Evolutionary conservation across 1,140 invertebrate species (phyloP).

Genomic region (Heliconius hewitsoni): DNA sequence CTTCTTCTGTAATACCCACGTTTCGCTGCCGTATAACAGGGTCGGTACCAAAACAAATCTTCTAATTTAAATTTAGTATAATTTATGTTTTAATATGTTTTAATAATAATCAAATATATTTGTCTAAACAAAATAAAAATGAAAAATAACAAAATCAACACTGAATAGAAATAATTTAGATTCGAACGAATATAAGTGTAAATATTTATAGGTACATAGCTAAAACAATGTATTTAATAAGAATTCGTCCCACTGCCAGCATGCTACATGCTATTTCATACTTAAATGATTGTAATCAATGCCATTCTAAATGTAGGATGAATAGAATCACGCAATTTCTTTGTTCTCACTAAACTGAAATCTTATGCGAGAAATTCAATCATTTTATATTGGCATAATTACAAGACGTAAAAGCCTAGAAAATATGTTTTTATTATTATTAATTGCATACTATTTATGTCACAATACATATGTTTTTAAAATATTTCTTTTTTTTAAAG

Average conservation of each 20-base stretch:
- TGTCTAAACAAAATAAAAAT: background rate
- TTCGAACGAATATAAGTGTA: no score
- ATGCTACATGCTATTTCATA: background rate
- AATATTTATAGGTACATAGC: background rate
- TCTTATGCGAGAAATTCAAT: background rate
- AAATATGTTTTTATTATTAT: no score
- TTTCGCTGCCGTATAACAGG: no score
- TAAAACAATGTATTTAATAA: background rate
- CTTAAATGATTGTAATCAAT: background rate
- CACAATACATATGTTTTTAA: no score
- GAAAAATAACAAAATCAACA: background rate
- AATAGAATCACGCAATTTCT: constrained; percentile 8
- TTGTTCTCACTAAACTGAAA: background rate
- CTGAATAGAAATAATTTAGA: background rate
- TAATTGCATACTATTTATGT: no score
- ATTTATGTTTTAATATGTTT: no score
- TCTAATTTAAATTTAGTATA: no score
- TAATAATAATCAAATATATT: no score
- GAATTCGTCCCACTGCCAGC: background rate
- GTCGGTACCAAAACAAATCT: no score
- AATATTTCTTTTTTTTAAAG: no score
- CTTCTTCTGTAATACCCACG: no score
- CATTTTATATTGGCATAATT: background rate
- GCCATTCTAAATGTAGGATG: background rate
- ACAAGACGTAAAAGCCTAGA: background rate